Percentiles rank a stretch among this genome's conserved stretches.
Conservation (phyloP, 2,797 vertebrate genomes). For the Passerculus sandwichensis region DNA sequence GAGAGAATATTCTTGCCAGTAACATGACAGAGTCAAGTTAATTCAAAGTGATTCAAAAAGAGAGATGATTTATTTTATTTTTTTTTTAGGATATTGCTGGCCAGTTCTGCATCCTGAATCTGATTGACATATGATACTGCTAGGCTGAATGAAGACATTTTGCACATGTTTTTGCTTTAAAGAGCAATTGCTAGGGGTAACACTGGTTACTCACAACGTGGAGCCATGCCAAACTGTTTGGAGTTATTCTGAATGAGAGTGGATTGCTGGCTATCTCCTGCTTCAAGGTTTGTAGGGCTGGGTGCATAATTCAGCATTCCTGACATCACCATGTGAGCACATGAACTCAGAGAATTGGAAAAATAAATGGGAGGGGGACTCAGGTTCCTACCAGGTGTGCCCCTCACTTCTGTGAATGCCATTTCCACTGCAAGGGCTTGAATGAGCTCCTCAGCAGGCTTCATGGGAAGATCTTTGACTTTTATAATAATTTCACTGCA, state of each 20-base stretch:
- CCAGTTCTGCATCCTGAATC: constrained; percentile 52
- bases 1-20: constrained; percentile 54
- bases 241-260: constrained; percentile 25
- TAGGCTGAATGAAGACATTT: constrained; percentile 62
- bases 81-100: background rate
- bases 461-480: background rate
- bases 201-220: constrained; percentile 19
- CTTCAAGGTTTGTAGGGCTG: constrained; percentile 31
- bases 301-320: constrained; percentile 23
- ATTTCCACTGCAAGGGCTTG: background rate
- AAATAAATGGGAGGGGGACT: background rate
- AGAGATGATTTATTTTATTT: background rate
- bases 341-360: background rate
- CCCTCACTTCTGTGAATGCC: background rate
- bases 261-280: constrained; percentile 36
- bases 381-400: background rate
- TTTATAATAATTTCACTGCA: background rate
- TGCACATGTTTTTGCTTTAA: constrained; percentile 64
- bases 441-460: background rate
- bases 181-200: constrained; percentile 67
- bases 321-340: background rate
- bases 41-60: constrained; percentile 66
- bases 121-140: constrained; percentile 61
- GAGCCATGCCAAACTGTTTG: constrained; percentile 14
- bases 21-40: constrained; percentile 58